Base-by-base conservation (phyloP, 37 sponge, comb jelly and placozoan species). In the Dysidea cf. avara region DNA sequence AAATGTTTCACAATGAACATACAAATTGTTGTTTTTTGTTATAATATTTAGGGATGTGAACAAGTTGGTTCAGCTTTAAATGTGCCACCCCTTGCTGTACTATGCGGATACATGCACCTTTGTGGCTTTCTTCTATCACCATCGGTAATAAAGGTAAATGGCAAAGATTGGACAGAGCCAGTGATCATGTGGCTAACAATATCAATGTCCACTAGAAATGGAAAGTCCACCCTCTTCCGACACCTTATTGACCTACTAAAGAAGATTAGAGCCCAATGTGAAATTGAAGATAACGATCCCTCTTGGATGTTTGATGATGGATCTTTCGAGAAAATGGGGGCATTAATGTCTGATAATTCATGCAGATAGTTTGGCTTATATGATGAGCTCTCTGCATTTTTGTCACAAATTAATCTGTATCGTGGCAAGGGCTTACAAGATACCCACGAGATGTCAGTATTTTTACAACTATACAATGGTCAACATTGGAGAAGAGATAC, bases 321-420 rank as follows among this genome's bases (percentile, higher is more conserved):
- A n/a, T n/a, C n/a, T n/a, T 28, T 72, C 12, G 68, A 82, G 50
- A 82, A 82, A 34, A 69, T 82, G 75, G 82, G 82, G n/a, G 67
- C 69, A 5, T 18, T 82, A 3, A 82, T 82, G 82, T 36, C 60
- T 33, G 74, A 47, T 0, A 82, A 82, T 50, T 35, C 51, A 34
- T 7, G 56, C 55, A 55, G 51, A 36, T 37, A 54, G 39, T 0
- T 82, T 3, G 75, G 82, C 33, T 39, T 82, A 1, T 82, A 82
- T 56, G 82, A 73, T 73, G 82, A 82, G 34, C 35, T 82, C 2
- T 3, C 75, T 7, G 66, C 38, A 55, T 82, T 82, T 56, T 30
- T 82, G 50, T 55, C 75, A 0, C 82, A 82, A 36, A 65, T 82
- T 0, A 82, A 82, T 28, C 60, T 82, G 39, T 73, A 38, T 26